Percentiles rank a stretch among this genome's conserved stretches.
Conservation (phyloP, 2,797 vertebrate genomes). For the Chaetodon trifasciatus region DNA sequence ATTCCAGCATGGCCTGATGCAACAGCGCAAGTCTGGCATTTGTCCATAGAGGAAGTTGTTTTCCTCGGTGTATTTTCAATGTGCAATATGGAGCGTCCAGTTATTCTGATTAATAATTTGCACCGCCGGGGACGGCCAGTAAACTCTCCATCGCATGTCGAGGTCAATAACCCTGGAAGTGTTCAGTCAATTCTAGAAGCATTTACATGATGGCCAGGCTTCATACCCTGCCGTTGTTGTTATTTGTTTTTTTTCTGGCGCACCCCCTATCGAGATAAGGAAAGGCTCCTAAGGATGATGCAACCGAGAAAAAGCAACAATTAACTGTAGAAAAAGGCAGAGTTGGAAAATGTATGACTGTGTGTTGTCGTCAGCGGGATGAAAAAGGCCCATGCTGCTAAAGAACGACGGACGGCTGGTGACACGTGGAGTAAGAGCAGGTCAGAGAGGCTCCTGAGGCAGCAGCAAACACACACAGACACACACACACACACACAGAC, state of each 20-base stretch:
- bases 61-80: conserved; percentile 25
- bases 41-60: conserved; percentile 64
- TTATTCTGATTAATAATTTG: conserved; percentile 39
- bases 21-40: conserved; percentile 79
- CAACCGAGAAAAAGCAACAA: background rate
- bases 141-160: background rate
- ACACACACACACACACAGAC: conserved; percentile 41
- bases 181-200: background rate
- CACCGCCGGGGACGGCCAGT: background rate
- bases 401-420: conserved; percentile 66
- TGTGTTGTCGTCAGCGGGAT: conserved; percentile 40
- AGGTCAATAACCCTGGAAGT: background rate
- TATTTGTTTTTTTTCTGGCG: background rate
- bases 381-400: conserved; percentile 44
- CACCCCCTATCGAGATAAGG: background rate
- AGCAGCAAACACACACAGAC: conserved; percentile 13
- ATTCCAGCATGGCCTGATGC: conserved; percentile 64
- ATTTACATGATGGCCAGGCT: background rate
- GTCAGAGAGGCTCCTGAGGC: conserved; percentile 77
- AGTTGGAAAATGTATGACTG: conserved; percentile 5
- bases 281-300: background rate
- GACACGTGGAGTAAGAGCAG: conserved; percentile 79
- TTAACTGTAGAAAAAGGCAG: background rate
- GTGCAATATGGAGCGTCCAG: conserved; percentile 12
- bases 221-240: background rate